Evolutionary conservation across 2,888 invertebrate genomes (phyloP).

Genomic region (Coleophora flavipennella): DNA sequence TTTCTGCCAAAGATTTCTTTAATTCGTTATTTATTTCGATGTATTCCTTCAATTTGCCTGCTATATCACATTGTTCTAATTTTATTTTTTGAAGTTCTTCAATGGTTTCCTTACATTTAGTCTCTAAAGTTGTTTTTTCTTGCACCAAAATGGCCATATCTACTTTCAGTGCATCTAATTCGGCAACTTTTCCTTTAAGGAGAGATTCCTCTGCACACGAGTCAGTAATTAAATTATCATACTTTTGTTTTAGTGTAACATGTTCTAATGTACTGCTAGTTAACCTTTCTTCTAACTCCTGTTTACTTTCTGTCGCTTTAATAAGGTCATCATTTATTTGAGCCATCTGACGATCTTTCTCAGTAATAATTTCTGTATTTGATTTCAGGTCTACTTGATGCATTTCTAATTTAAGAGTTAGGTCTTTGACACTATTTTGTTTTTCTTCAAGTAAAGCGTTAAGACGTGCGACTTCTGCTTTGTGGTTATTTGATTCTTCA

Average conservation of each 20-base stretch:
- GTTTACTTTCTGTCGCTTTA: constrained; percentile 52
- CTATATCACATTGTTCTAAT: constrained; percentile 31
- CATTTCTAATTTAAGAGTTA: constrained; percentile 57
- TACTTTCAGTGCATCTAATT: constrained; percentile 46
- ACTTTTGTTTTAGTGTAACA: constrained; percentile 50
- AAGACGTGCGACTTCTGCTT: constrained; percentile 35
- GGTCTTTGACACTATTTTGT: constrained; percentile 49
- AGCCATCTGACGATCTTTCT: constrained; percentile 63
- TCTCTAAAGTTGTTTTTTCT: constrained; percentile 45
- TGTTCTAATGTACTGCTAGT: constrained; percentile 45
- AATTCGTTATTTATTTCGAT: constrained; percentile 28
- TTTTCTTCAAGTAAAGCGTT: constrained; percentile 46
- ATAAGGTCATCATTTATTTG: constrained; percentile 48
- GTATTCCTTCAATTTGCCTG: constrained; percentile 39
- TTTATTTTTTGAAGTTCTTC: constrained; percentile 38
- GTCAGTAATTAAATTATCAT: constrained; percentile 53
- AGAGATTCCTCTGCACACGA: constrained; percentile 54
- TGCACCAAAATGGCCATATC: constrained; percentile 41
- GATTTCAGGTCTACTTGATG: constrained; percentile 59
- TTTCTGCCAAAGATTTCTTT: constrained; percentile 41
- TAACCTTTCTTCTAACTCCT: constrained; percentile 61
- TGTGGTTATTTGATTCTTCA: constrained; percentile 40
- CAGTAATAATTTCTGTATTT: constrained; percentile 51
- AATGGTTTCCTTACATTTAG: constrained; percentile 34
- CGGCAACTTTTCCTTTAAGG: constrained; percentile 47